Conservation (phyloP, 1,140 invertebrate genomes). For the Meloidogyne floridensis region DNA sequence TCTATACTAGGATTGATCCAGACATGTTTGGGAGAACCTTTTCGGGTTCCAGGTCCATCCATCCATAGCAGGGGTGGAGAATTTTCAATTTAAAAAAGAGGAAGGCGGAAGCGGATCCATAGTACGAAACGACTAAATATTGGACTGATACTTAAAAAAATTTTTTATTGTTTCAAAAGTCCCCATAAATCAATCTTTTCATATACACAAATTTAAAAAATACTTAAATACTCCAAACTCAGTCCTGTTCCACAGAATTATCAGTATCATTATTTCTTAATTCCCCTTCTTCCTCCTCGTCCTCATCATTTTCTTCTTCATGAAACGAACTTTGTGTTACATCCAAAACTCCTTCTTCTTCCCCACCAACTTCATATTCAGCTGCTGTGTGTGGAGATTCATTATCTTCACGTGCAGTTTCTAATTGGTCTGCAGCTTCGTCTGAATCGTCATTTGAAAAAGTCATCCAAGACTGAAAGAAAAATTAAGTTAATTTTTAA, state of each 20-base stretch:
- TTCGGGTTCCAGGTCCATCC: no score
- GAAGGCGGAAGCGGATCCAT: no score
- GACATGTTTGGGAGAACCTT: no score
- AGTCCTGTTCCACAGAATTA: background rate
- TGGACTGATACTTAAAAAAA: no score
- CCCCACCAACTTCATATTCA: background rate
- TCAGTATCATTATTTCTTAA: background rate
- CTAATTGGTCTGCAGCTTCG: conserved; percentile 10
- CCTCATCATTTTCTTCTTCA: background rate
- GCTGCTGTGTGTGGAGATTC: background rate
- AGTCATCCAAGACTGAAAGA: conserved; percentile 55
- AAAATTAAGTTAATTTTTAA: conserved; percentile 25
- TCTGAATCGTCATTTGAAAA: conserved; percentile 54
- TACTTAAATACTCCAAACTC: background rate
- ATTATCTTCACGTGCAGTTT: background rate
- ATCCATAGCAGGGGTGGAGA: no score
- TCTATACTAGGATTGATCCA: no score
- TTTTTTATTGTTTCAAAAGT: no score
- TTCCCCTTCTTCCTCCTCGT: conserved; percentile 9
- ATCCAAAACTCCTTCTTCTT: background rate
- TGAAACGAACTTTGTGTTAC: background rate
- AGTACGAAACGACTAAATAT: no score
- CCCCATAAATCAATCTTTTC: no score
- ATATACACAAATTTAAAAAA: background rate
- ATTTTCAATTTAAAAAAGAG: no score